These are phyloP conservation scores for Lacanobia oleracea DNA, from an alignment of 2,888 invertebrate genomes.

Conservation along the genomic window DNA sequence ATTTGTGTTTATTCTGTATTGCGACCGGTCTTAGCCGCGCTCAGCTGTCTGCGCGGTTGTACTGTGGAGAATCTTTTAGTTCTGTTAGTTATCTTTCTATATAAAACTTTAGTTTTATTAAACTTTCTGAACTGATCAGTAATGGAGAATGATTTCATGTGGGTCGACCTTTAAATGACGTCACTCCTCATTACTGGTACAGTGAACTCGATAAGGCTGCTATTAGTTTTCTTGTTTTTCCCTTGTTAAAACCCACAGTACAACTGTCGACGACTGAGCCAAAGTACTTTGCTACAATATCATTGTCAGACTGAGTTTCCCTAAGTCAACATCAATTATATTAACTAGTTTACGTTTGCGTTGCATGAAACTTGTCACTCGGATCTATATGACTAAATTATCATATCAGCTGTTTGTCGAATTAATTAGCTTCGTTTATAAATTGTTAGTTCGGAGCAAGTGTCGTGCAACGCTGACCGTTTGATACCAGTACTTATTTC, in stretches of 20 bases:
- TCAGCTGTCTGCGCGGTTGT: conserved; percentile 38
- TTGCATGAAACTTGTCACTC: conserved; percentile 59
- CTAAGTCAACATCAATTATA: conserved; percentile 70
- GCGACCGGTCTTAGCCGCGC: conserved; percentile 64
- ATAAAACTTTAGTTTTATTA: background rate
- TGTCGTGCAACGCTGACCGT: conserved; percentile 64
- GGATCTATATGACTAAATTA: conserved; percentile 25
- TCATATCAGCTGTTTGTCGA: conserved; percentile 23
- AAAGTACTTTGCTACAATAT: conserved; percentile 62
- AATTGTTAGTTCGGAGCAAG: conserved; percentile 44
- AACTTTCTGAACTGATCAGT: conserved; percentile 39
- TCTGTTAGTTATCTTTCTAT: conserved; percentile 34
- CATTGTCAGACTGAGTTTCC: conserved; percentile 80
- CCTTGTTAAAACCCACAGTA: conserved; percentile 13
- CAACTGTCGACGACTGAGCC: conserved; percentile 44
- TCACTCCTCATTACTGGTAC: conserved; percentile 30
- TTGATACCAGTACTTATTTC: conserved; percentile 75
- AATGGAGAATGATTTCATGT: conserved; percentile 11
- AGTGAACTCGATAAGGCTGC: conserved; percentile 53
- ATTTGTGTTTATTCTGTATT: conserved; percentile 63
- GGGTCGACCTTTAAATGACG: background rate
- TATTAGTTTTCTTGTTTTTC: conserved; percentile 35
- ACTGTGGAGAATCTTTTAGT: conserved; percentile 19
- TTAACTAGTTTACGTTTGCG: conserved; percentile 72
- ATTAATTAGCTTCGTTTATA: conserved; percentile 28